Evolutionary conservation across 2,888 invertebrate species (phyloP).

Genomic region (Desoria tigrina): DNA sequence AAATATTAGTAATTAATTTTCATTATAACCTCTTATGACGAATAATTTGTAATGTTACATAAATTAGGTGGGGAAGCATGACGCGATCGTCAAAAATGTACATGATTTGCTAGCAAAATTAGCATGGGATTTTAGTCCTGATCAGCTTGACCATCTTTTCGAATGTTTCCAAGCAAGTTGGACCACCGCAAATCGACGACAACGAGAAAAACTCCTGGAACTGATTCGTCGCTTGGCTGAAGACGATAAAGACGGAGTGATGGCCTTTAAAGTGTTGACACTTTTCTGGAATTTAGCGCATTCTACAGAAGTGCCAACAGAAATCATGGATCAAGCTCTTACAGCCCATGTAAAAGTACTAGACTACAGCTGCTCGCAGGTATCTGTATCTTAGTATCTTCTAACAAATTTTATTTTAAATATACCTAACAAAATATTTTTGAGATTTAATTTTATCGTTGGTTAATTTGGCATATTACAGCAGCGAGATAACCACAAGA

Average conservation of each 20-base stretch:
- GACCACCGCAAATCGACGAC: conserved; percentile 93
- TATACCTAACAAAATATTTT: too few relatives aligned
- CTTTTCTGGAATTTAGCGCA: conserved; percentile 96
- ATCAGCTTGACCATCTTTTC: conserved; percentile 94
- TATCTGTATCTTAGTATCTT: conserved; percentile 47
- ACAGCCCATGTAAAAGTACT: conserved; percentile 94
- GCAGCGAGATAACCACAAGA: conserved; percentile 93
- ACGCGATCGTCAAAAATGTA: conserved; percentile 96
- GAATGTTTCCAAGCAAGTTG: conserved; percentile 83
- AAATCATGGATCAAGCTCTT: conserved; percentile 95
- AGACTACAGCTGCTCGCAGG: conserved; percentile 94
- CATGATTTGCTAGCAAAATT: conserved; percentile 93
- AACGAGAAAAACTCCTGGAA: conserved; percentile 91
- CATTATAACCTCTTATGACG: too few relatives aligned
- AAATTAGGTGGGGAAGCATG: conserved; percentile 80
- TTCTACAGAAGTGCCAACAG: conserved; percentile 92
- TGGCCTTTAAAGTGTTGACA: conserved; percentile 94
- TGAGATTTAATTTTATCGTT: background rate
- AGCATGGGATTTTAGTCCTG: conserved; percentile 97
- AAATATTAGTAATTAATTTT: conserved; percentile 4
- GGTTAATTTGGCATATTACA: conserved; percentile 51
- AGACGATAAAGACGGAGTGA: conserved; percentile 97
- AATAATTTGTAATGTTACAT: too few relatives aligned
- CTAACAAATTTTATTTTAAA: too few relatives aligned
- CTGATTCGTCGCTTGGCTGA: conserved; percentile 91